Evolutionary conservation across 2,797 vertebrate species (phyloP), one percentile per base, ranked within the genome.

Genomic region (Coregonus ussuriensis): DNA sequence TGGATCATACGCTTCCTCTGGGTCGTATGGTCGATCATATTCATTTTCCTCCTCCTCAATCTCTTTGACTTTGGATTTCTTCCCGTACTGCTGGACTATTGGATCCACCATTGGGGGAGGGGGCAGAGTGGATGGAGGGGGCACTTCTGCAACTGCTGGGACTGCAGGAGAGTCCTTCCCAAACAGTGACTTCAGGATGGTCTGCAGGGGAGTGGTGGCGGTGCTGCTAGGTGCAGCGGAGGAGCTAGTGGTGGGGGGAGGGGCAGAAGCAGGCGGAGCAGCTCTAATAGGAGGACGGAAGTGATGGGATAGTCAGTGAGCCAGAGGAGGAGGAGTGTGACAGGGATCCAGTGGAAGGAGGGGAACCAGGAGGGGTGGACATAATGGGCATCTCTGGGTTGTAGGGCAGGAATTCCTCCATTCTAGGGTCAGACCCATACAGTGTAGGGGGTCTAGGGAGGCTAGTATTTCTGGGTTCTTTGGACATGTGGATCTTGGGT

Each of bases 21-120:
- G 98, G 88, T 99, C 97, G 13, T 99, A 99, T 0, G 98, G 98
- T 66, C 97, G 92, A 83, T 99, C 97, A 53, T 97, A 96, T 71
- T 97, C 95, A 81, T 95, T 95, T 56, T 96, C 93, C 33, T 87
- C 89, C 66, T 88, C 82, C 77, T 90, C 88, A 0, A 90, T 90
- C 0, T 54, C 77, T 73, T 89, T 89, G 1, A 93, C 93, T 88
- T 96, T 97, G 0, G 94, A 94, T 89, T 96, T 94, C 84, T 97
- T 95, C 29, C 96, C 97, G 15, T 96, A 98, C 81, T 96, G 97
- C 73, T 98, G 96, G 54, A 98, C 96, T 15, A 99, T 98, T 62
- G 97, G 97, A 83, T 99, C 97, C 3, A 96, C 79, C 56, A 97
- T 80, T 21, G 95, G 93, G 33, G 85, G 86, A 0, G 93, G 84